Evolutionary conservation across 2,888 invertebrate genomes (phyloP), one percentile per base, ranked within the genome.

Genomic region (Tetanocera ferruginea): DNA sequence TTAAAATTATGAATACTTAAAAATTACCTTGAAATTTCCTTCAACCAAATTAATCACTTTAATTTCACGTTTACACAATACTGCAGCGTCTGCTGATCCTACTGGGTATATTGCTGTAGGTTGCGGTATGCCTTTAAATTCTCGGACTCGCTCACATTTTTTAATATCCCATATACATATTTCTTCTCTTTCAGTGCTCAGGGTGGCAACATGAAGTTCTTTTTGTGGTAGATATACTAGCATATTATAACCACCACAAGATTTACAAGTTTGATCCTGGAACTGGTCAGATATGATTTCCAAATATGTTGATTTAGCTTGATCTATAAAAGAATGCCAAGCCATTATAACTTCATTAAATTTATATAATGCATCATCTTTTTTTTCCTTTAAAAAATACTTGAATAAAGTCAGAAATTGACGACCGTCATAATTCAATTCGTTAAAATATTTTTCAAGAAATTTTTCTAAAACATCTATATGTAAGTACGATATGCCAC

Each of bases 151-250:
- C 81, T 91, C 90, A 86, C 93, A 92, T 89, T 90, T 91, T 82
- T 91, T 90, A 19, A 95, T 93, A 90, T 96, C 94, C 95, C 96
- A 96, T 9, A 97, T 95, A 83, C 93, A 93, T 57, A 97, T 93
- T 88, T 95, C 95, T 83, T 95, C 94, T 11, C 93, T 89, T 75
- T 93, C 92, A 0, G 95, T 94, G 3, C 94, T 94, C 31, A 96
- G 91, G 0, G 94, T 94, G 14, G 95, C 94, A 43, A 95, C 93
- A 87, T 93, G 95, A 86, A 93, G 93, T 64, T 94, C 93, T 72
- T 93, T 92, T 64, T 86, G 89, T 83, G 90, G 85, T 31, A 89
- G 84, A 83, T 90, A 90, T 51, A 88, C 86, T 11, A 90, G 83
- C 19, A 85, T 85, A 84, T 90, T 89, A 77, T 91, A 88, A 89